Base-by-base conservation (phyloP, 2,888 invertebrate genomes). In the Copidosoma aretas region DNA sequence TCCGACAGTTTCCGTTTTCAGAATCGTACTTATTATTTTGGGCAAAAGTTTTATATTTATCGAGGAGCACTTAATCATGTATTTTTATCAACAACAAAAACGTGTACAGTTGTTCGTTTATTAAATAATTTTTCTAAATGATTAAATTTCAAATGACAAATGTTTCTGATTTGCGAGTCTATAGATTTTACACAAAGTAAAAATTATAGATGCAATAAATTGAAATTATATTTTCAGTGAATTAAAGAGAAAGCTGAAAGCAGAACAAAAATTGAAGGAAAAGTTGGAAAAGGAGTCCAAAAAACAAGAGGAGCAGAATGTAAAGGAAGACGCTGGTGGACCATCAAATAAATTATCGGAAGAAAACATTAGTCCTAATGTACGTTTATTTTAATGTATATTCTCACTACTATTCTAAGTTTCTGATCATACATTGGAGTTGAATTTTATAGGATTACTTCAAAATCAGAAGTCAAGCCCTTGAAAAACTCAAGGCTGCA, bases 331-430 rank as follows among this genome's bases (percentile, higher is more conserved):
- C 5, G 25, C 32, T 19, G 78, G n/a, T 66, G 69, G 63, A 91
- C 81, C 94, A 96, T 32, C 32, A 24, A 94, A 94, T 89, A 97
- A 88, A 81, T 82, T 68, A 17, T 60, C 60, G 68, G 91, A 92
- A 76, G 96, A 94, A 79, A 95, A 96, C 77, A 93, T 97, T 74
- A 95, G 92, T 81, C 94, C 97, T 22, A 94, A 95, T 89, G 97
- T 89, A 81, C 81, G 81, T 76, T 73, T 60, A 52, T 54, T n/a
- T n/a, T 5, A 12, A 46, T 19, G 17, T 21, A 22, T 5, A 10
- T 21, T 56, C 22, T 56, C 8, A 25, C 10, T 25, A 4, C 25
- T 15, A 32, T 32, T 2, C 19, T 24, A 17, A 1, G n/a, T n/a
- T 46, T 12, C 24, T 53, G 10, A 39, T 22, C n/a, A n/a, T 39